These are phyloP conservation scores for Pardosa pseudoannulata DNA, from an alignment of 2,888 invertebrate species.

Conservation along the genomic window DNA sequence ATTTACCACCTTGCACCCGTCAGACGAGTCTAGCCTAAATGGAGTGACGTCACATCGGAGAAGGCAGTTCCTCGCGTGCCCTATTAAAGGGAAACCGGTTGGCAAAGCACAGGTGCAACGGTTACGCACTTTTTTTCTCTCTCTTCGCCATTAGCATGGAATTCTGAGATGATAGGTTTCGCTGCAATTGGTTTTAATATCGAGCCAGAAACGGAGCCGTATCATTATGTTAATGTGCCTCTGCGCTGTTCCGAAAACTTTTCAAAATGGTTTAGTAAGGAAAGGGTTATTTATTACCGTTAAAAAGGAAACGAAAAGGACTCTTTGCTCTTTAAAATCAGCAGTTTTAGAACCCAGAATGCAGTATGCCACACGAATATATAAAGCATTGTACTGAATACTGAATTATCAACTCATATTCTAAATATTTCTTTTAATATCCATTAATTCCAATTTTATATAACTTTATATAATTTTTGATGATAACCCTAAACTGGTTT, in stretches of 20 bases:
- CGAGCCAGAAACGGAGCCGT: slow-evolving; percentile 7
- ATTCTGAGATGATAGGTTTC: slow-evolving; percentile 48
- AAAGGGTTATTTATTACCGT: too few species aligned
- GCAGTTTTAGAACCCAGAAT: too few species aligned
- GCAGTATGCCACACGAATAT: too few species aligned
- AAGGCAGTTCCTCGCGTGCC: background rate
- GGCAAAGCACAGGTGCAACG: slow-evolving; percentile 12
- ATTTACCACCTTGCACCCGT: slow-evolving; percentile 16
- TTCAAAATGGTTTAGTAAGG: too few species aligned
- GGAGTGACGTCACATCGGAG: background rate
- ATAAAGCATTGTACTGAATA: too few species aligned
- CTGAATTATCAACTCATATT: too few species aligned
- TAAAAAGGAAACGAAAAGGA: too few species aligned
- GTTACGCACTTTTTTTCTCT: slow-evolving; percentile 4
- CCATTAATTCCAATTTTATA: too few species aligned
- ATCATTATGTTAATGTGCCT: slow-evolving; percentile 4
- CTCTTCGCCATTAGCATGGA: slow-evolving; percentile 32
- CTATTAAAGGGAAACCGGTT: slow-evolving; percentile 13
- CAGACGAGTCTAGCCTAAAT: background rate
- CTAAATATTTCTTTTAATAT: too few species aligned
- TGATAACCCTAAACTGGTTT: too few species aligned
- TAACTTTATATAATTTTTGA: too few species aligned
- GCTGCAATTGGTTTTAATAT: background rate
- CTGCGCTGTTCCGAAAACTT: background rate
- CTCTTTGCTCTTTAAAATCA: too few species aligned